Percentiles rank a stretch among this genome's conserved stretches.
These are phyloP conservation scores for Anoplophora glabripennis DNA, from an alignment of 1,140 invertebrate species.

Conservation along the genomic window DNA sequence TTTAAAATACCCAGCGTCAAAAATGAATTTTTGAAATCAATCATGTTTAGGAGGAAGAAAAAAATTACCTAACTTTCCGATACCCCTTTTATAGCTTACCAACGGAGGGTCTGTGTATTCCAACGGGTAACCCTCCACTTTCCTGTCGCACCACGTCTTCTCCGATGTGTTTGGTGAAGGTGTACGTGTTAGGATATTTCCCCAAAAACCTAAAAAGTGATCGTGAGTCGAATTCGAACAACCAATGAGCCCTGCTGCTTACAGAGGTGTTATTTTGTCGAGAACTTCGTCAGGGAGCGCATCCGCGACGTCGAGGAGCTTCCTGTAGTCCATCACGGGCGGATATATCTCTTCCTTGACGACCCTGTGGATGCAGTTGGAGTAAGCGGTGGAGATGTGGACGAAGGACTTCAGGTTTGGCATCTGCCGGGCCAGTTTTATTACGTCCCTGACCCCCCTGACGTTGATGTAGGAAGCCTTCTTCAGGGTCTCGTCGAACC, in stretches of 20 bases:
- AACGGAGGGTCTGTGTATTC: slow-evolving; percentile 70
- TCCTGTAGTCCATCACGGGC: slow-evolving; percentile 65
- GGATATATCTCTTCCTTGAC: slow-evolving; percentile 75
- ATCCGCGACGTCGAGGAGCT: slow-evolving; percentile 60
- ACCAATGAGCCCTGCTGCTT: slow-evolving; percentile 41
- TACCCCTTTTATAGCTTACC: no score
- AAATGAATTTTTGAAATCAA: no score
- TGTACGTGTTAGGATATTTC: slow-evolving; percentile 82
- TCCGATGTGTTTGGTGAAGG: slow-evolving; percentile 78
- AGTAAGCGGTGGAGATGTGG: slow-evolving; percentile 74
- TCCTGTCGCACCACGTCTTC: slow-evolving; percentile 70
- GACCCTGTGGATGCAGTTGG: slow-evolving; percentile 61
- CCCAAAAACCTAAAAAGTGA: slow-evolving; percentile 58
- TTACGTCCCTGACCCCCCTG: slow-evolving; percentile 48
- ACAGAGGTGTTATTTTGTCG: slow-evolving; percentile 66
- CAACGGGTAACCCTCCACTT: slow-evolving; percentile 66
- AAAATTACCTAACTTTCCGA: no score
- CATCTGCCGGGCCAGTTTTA: slow-evolving; percentile 53
- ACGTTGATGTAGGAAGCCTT: slow-evolving; percentile 61
- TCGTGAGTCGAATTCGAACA: not conserved
- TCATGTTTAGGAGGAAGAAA: no score
- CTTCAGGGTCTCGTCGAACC: slow-evolving; percentile 81
- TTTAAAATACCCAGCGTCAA: no score
- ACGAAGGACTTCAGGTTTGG: slow-evolving; percentile 59
- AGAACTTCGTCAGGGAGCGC: slow-evolving; percentile 59